Evolutionary conservation across 1,140 invertebrate species (phyloP), one percentile per base, ranked within the genome.

Genomic region (Drosophila bipectinata): DNA sequence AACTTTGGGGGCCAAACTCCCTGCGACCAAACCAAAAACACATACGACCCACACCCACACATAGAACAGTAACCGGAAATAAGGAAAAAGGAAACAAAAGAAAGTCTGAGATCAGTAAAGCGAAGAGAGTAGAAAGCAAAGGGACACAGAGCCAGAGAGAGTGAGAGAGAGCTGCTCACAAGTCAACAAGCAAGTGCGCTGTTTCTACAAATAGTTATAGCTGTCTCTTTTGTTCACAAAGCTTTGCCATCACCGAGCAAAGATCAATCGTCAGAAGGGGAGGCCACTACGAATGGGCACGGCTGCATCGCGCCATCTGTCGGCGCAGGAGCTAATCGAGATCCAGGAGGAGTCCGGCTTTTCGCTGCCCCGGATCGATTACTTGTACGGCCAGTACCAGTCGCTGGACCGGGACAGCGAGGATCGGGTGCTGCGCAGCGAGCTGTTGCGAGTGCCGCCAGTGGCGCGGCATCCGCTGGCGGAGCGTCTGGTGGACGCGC

Each of bases 311-410:
- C 39, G 77, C 3, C 77, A 69, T 5, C 14, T 79, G 14, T 69
- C 58, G 21, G 34, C 34, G 15, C 62, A 59, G 45, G 69, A 79
- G 21, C 15, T 74, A n/a, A 10, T 37, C 0, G 18, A 47, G 5
- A 59, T 79, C 6, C 68, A 79, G 21, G 54, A 15, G 18, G 76
- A 72, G 12, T 66, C 74, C 7, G 76, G 75, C 0, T 78, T 78
- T 56, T 72, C 76, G 28, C 30, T 64, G 10, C 45, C 44, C 0
- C 49, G 77, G 7, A 55, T 79, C 26, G 77, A 79, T 30, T 79
- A 79, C 5, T n/a, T 79, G 45, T 62, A 69, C n/a, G 76, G 58
- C 0, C 58, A 69, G 8, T 79, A 79, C n/a, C 53, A 69, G 26
- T 32, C 54, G 7, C 45, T 79, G 18, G 75, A 56, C 8, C 74